Evolutionary conservation across 2,113 vertebrate genomes (phyloP), one percentile per base, ranked within the genome.

Genomic region (Steatornis caripensis): DNA sequence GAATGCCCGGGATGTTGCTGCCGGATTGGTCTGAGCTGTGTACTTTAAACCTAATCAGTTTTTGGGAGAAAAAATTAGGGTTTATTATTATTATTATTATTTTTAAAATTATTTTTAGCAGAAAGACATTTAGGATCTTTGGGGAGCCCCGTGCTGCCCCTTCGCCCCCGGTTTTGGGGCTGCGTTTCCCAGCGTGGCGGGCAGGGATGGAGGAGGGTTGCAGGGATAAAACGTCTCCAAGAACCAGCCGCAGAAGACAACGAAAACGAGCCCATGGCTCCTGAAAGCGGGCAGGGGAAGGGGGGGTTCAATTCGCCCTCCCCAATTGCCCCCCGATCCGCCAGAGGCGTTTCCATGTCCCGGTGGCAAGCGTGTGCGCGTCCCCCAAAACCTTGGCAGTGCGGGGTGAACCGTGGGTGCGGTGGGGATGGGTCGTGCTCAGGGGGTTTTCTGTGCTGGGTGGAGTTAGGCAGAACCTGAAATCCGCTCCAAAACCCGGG

Each of bases 1-100:
- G 98, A 97, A 98, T 98, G 98, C 97, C 97, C 98, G 84, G 95
- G 66, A 77, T 58, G 81, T 84, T 84, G 97, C 98, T 96, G 92
- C 97, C 84, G 65, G 97, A 92, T 97, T 97, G 97, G 96, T 97
- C 79, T 95, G 69, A 97, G 70, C 89, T 94, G 94, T 68, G 65
- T 89, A 76, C 79, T 96, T 98, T 78, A 79, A 93, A 94, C 79
- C 81, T 97, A 97, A 98, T 98, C 98, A 97, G 96, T 89, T 96
- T 95, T 71, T 27, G 81, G 39, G 91, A 90, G 92, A 75, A 84
- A 92, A 78, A 88, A 97, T 39, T 86, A 91, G n/a, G n/a, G n/a
- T n/a, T n/a, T n/a, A n/a, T n/a, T n/a, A n/a, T n/a, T n/a, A n/a
- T n/a, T n/a, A n/a, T n/a, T n/a, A n/a, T n/a, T 87, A 80, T 95